Conservation (phyloP, 2,113 vertebrate genomes). For the Piprites chloris region DNA sequence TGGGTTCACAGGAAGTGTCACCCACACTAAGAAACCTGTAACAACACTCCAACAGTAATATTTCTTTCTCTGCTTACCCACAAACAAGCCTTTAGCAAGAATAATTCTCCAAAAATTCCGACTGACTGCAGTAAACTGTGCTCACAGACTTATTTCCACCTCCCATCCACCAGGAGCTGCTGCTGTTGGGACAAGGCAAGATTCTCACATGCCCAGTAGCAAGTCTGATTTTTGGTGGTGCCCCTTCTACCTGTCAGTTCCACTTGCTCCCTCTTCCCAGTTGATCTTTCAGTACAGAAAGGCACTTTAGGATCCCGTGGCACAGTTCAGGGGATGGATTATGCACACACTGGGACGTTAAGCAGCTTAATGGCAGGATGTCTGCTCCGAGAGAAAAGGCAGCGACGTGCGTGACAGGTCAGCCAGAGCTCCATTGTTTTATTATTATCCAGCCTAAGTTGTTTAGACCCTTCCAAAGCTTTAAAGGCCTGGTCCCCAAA, state of each 20-base stretch:
- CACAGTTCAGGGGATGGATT: background rate
- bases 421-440: background rate
- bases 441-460: background rate
- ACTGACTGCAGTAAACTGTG: background rate
- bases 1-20: background rate
- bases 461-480: background rate
- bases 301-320: fast-evolving
- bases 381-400: background rate
- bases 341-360: background rate
- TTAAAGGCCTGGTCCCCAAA: background rate
- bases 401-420: background rate
- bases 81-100: background rate
- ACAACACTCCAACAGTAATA: fast-evolving
- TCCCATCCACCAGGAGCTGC: background rate
- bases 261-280: background rate
- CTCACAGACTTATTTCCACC: background rate
- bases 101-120: background rate
- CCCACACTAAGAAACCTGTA: background rate
- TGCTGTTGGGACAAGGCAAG: background rate
- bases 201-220: too few relatives aligned
- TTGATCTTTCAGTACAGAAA: fast-evolving
- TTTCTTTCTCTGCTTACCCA: background rate
- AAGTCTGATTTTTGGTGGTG: background rate
- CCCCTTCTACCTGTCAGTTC: background rate
- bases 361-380: constrained; percentile 23